These are phyloP conservation scores for Contarinia nasturtii DNA, from an alignment of 1,140 invertebrate species.

Conservation along the genomic window DNA sequence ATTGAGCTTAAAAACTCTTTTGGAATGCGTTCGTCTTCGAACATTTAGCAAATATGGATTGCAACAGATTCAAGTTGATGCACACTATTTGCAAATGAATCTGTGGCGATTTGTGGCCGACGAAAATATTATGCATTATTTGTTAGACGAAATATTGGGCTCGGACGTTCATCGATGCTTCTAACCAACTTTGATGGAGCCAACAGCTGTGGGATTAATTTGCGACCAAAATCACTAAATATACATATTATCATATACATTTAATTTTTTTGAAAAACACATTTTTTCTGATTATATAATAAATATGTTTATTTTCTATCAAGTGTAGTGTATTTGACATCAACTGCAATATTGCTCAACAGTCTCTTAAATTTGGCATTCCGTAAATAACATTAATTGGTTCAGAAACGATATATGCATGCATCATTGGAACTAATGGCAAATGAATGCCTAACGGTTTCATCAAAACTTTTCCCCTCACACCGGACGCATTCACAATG, in stretches of 20 bases:
- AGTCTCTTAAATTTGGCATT: constrained; percentile 68
- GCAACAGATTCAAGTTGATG: constrained; percentile 96
- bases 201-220: constrained; percentile 78
- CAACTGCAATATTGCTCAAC: constrained; percentile 67
- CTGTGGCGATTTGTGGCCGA: constrained; percentile 93
- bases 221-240: constrained; percentile 45
- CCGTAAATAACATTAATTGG: constrained; percentile 47
- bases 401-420: constrained; percentile 71
- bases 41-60: constrained; percentile 91
- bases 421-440: constrained; percentile 66
- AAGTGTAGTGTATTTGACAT: too few relatives aligned
- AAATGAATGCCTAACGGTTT: constrained; percentile 48
- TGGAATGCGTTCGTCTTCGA: constrained; percentile 85
- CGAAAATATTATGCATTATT: constrained; percentile 81
- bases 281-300: too few relatives aligned
- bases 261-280: too few relatives aligned
- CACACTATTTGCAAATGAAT: constrained; percentile 89
- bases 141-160: constrained; percentile 89
- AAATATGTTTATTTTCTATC: too few relatives aligned
- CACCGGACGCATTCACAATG: constrained; percentile 54
- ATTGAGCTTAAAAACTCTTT: constrained; percentile 89
- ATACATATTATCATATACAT: too few relatives aligned
- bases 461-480: constrained; percentile 57
- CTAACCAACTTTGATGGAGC: constrained; percentile 87
- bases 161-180: constrained; percentile 88